Percentiles rank a stretch among this genome's conserved stretches.
Evolutionary conservation across 2,113 vertebrate species (phyloP).

Genomic region (Odocoileus virginianus): DNA sequence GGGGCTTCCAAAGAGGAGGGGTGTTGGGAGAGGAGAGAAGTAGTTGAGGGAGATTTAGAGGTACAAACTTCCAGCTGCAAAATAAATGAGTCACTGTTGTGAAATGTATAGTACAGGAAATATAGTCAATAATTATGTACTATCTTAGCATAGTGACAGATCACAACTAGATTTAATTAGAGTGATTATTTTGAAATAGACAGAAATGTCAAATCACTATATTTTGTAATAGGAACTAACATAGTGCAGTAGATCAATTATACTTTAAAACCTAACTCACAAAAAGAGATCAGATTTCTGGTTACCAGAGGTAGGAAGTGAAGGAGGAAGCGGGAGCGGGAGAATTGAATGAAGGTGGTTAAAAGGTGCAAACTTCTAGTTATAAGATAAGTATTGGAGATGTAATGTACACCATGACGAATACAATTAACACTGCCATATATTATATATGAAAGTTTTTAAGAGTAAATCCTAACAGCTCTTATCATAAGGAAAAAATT

Average conservation of each 20-base stretch:
- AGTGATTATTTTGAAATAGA: not conserved
- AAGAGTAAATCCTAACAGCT: not conserved
- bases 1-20: not conserved
- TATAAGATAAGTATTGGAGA: not conserved
- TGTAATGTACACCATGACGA: not conserved
- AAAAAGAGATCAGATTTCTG: not conserved
- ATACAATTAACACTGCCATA: not conserved
- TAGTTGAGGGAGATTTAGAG: not conserved
- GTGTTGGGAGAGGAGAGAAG: not conserved
- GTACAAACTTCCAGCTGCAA: not conserved
- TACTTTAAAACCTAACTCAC: not conserved
- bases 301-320: not conserved
- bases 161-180: not conserved
- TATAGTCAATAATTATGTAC: not conserved
- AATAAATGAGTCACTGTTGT: not conserved
- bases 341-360: not conserved
- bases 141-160: not conserved
- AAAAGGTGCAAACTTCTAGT: not conserved
- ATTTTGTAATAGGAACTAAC: not conserved
- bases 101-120: not conserved
- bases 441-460: not conserved
- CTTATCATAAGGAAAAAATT: not conserved
- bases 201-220: not conserved
- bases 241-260: not conserved
- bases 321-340: not conserved